Evolutionary conservation across 2,113 vertebrate genomes (phyloP).

Genomic region (Emydura subglobosa): DNA sequence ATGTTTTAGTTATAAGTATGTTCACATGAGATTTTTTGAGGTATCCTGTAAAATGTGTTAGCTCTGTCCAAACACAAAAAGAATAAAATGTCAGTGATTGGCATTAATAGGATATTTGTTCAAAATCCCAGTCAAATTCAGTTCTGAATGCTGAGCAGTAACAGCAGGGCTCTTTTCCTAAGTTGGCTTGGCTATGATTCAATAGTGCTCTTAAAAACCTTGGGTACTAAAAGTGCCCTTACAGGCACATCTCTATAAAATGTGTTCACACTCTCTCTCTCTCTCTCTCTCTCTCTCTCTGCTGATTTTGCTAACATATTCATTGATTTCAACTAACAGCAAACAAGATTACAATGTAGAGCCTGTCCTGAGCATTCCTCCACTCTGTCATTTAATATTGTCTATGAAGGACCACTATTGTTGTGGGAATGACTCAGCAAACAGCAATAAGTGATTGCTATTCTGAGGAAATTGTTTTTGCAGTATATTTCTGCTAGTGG

Average conservation of each 20-base stretch:
- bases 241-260: neutral
- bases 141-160: neutral
- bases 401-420: neutral
- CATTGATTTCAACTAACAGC: no score
- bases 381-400: neutral
- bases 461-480: neutral
- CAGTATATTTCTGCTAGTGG: neutral
- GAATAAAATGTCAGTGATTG: neutral
- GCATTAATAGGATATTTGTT: neutral
- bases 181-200: neutral
- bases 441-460: neutral
- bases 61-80: neutral
- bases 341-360: neutral
- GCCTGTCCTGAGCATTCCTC: neutral
- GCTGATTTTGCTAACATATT: neutral
- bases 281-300: neutral
- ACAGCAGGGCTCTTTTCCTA: neutral
- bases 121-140: neutral
- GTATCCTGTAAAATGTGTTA: neutral
- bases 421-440: neutral
- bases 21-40: neutral
- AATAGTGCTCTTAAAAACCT: neutral
- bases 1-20: neutral
- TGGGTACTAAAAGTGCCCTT: neutral
- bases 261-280: neutral